Evolutionary conservation across 2,797 vertebrate genomes (phyloP).

Genomic region (Danionella dracula): DNA sequence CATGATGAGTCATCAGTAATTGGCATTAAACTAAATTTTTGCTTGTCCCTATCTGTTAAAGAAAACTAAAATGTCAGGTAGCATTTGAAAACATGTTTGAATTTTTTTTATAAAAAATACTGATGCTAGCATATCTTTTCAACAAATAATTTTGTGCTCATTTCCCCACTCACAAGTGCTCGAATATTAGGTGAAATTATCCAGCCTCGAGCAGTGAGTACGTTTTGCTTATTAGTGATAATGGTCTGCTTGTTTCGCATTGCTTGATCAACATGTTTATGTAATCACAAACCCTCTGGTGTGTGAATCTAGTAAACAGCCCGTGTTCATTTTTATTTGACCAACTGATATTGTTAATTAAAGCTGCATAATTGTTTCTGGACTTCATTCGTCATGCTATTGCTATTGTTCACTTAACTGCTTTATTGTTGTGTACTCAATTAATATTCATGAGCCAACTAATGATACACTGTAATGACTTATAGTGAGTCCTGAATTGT

Average conservation of each 20-base stretch:
- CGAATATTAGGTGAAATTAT: neutral
- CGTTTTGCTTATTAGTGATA: neutral
- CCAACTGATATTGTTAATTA: neutral
- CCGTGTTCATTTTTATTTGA: neutral
- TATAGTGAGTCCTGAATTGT: neutral
- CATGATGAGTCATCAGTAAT: no score
- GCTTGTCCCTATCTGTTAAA: no score
- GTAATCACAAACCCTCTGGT: conserved; percentile 4
- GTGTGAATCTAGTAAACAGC: conserved; percentile 1
- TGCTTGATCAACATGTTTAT: conserved; percentile 6
- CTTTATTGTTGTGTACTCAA: neutral
- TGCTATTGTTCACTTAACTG: neutral
- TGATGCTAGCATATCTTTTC: no score
- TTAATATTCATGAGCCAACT: neutral
- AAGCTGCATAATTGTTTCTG: neutral
- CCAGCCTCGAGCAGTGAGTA: neutral
- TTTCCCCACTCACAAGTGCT: neutral
- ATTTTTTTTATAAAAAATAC: no score
- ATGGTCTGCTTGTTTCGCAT: neutral
- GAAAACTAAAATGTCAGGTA: no score
- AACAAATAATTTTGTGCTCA: neutral
- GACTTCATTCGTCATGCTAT: neutral
- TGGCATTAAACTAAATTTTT: no score
- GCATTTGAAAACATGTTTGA: no score
- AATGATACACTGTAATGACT: neutral